Conservation (phyloP, 2,797 vertebrate genomes). For the Lophotriccus pileatus region DNA sequence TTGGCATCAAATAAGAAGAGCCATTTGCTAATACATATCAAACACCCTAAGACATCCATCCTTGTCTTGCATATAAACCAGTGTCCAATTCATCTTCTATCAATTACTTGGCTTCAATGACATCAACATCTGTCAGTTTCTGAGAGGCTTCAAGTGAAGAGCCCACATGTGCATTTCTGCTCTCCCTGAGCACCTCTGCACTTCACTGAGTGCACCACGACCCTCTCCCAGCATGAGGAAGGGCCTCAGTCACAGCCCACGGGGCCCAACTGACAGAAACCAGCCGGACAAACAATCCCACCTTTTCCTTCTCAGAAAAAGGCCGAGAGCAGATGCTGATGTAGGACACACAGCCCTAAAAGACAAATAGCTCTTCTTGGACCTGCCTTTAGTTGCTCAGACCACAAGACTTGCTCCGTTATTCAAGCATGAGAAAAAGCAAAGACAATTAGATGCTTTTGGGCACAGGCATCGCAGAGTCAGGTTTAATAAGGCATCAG, state of each 20-base stretch:
- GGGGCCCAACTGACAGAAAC: not conserved
- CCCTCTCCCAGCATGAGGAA: not conserved
- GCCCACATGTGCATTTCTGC: rapidly evolving
- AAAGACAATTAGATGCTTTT: not conserved
- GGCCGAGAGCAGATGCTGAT: rapidly evolving
- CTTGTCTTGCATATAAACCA: not conserved
- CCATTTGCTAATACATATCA: not conserved
- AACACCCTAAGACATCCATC: not conserved
- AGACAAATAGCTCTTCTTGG: not conserved
- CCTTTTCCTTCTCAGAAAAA: not conserved
- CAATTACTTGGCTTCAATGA: not conserved
- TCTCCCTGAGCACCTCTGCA: not conserved
- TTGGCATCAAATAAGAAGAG: not conserved
- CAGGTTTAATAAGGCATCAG: not conserved
- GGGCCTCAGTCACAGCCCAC: not conserved
- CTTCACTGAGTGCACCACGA: not conserved
- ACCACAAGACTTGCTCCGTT: not conserved
- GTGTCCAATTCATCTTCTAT: not conserved
- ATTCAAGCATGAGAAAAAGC: not conserved
- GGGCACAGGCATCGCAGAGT: not conserved
- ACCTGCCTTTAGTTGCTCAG: not conserved
- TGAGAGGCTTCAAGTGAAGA: not conserved
- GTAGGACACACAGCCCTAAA: not conserved
- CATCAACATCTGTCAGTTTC: rapidly evolving
- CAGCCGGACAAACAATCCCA: not conserved